Conservation (phyloP, 2,888 invertebrate species). For the Nysson spinosus region DNA sequence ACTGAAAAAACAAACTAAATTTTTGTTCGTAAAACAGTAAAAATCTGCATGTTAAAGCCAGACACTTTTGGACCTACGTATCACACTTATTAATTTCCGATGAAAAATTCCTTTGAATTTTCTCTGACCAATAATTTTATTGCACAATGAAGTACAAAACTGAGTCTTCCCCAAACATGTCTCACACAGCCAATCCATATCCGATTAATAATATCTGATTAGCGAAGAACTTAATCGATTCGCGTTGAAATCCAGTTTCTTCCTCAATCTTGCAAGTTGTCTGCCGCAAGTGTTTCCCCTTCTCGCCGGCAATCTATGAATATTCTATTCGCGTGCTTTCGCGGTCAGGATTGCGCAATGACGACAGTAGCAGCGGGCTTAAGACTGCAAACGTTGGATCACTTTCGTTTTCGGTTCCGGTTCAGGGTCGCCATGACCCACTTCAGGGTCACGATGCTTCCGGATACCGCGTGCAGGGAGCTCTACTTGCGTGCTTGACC, state of each 20-base stretch:
- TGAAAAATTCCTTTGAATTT: no score
- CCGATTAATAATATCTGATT: no score
- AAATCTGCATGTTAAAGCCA: no score
- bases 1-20: no score
- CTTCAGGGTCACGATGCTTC: constrained; percentile 56
- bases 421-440: constrained; percentile 62
- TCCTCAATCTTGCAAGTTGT: constrained; percentile 11
- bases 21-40: no score
- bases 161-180: no score
- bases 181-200: no score
- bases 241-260: constrained; percentile 4
- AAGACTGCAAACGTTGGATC: constrained; percentile 51
- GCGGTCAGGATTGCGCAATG: constrained; percentile 56
- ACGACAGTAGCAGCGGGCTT: constrained; percentile 24
- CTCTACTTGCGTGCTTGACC: background rate
- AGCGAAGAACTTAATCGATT: background rate
- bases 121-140: no score
- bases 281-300: background rate
- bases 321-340: constrained; percentile 61
- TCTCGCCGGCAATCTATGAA: constrained; percentile 38
- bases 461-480: constrained; percentile 4
- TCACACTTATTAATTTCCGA: no score
- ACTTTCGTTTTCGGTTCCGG: constrained; percentile 71
- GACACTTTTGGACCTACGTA: no score
- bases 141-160: no score